These are phyloP conservation scores for Mustela nigripes DNA, from an alignment of 2,113 vertebrate species.

Conservation along the genomic window DNA sequence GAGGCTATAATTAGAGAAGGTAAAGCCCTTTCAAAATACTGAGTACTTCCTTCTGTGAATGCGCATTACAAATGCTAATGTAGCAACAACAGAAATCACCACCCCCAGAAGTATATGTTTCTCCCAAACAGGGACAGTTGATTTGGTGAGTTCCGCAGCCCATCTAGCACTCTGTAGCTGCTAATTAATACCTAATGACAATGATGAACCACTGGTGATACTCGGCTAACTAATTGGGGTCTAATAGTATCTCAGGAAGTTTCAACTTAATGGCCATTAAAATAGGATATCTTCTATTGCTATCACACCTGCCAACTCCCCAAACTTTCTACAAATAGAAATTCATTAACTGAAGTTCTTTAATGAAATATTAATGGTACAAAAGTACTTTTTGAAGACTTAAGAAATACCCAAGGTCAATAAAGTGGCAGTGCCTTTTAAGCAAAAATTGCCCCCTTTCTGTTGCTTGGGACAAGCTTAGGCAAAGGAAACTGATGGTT, in stretches of 20 bases:
- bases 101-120: constrained; percentile 38
- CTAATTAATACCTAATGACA: constrained; percentile 79
- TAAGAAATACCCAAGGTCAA: constrained; percentile 37
- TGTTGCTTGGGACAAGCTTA: not conserved
- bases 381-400: constrained; percentile 47
- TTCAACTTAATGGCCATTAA: constrained; percentile 75
- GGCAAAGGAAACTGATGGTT: not conserved
- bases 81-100: constrained; percentile 49
- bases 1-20: constrained; percentile 5
- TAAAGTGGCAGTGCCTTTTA: not conserved
- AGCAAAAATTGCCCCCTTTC: not conserved
- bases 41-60: constrained; percentile 17
- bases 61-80: constrained; percentile 43
- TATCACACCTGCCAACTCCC: constrained; percentile 75
- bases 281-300: constrained; percentile 67
- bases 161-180: constrained; percentile 53
- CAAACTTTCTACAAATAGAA: constrained; percentile 71
- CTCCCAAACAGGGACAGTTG: constrained; percentile 10
- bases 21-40: constrained; percentile 33
- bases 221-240: constrained; percentile 66
- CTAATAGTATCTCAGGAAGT: constrained; percentile 70
- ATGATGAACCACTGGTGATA: constrained; percentile 70
- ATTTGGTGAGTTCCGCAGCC: constrained; percentile 60
- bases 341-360: constrained; percentile 72
- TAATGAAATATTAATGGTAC: constrained; percentile 68